Evolutionary conservation across 2,113 vertebrate species (phyloP), one percentile per base, ranked within the genome.

Genomic region (Brachirus orientalis): DNA sequence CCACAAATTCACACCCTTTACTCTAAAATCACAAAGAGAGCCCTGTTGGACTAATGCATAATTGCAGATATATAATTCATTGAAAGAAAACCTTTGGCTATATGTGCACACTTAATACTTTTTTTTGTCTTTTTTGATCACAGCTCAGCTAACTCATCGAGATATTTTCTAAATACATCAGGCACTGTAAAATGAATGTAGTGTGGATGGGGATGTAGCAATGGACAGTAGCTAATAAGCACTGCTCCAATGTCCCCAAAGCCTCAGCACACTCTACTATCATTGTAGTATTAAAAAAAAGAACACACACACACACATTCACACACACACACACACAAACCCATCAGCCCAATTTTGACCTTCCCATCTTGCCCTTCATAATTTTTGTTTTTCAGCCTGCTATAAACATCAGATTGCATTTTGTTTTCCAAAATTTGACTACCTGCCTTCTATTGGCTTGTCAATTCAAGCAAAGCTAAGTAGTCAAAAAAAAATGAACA

Each of bases 81-180:
- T 76, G 77, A 63, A 79, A 89, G n/a, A 91, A 91, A 91, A 88
- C 91, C 92, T 93, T 93, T 93, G 92, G 93, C 91, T 92, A 93
- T 90, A 94, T 89, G 90, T 40, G 67, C 91, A 93, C 91, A 89
- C 90, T 19, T 87, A 91, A 90, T 89, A 90, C 80, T 88, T 89
- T 83, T 79, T 77, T 83, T 80, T 75, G 43, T 89, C 51, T 90
- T 90, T 90, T 91, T 89, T 66, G 72, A 90, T 93, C 89, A 91
- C 86, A 91, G 91, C 88, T 92, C 91, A 67, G 82, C 82, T 79
- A 87, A 91, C 83, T 88, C 71, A 86, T 86, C 56, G 79, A 90
- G 80, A 87, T 88, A 70, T 84, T 77, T 72, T 81, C 74, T 90
- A 90, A 87, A 91, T 90, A 88, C 86, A 87, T 92, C 89, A 93